A percentile compares a stretch with the other conserved stretches of the same genome.
These are phyloP conservation scores for Catharus minimus DNA, from an alignment of 2,113 vertebrate species.

Conservation along the genomic window DNA sequence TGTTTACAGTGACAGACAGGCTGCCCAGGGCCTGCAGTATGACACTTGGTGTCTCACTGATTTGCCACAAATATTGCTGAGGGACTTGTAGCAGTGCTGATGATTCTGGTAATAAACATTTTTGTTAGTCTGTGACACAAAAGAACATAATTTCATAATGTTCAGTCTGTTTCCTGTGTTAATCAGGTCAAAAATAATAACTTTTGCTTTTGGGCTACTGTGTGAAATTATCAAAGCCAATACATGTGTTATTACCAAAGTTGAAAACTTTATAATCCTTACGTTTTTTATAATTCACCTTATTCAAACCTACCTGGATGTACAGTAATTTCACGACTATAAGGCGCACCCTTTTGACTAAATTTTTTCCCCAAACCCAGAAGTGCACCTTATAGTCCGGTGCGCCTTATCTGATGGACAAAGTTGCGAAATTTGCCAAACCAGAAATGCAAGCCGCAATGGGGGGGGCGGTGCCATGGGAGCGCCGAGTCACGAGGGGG, in stretches of 20 bases:
- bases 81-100: fast-evolving
- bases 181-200: neutral
- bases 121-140: neutral
- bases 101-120: neutral
- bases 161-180: neutral
- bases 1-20: neutral
- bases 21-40: neutral
- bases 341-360: no score
- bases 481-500: no score
- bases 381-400: no score
- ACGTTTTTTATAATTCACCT: neutral
- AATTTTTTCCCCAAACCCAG: no score
- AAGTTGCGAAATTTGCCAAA: no score
- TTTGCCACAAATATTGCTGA: neutral
- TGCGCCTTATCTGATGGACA: no score
- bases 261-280: neutral
- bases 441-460: no score
- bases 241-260: fast-evolving
- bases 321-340: neutral
- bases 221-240: neutral
- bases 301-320: neutral
- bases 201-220: neutral
- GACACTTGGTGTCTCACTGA: neutral
- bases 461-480: no score
- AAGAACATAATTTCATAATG: neutral